These are phyloP conservation scores for Zaprionus tsacasi DNA, from an alignment of 1,140 invertebrate genomes.

Conservation along the genomic window DNA sequence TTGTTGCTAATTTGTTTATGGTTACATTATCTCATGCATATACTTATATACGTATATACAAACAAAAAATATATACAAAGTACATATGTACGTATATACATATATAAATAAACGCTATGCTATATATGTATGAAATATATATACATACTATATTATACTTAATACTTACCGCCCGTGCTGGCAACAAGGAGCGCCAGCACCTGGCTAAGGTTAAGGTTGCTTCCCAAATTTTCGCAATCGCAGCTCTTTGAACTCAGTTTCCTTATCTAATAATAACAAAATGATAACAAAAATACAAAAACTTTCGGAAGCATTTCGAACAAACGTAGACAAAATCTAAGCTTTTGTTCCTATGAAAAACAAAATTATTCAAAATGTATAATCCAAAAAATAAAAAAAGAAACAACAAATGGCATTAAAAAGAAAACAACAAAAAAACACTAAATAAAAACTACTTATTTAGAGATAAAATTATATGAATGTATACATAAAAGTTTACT, in stretches of 20 bases:
- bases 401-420: conserved; percentile 4
- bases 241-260: conserved; percentile 80
- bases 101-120: conserved; percentile 40
- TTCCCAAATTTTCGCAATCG: conserved; percentile 62
- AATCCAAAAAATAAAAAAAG: conserved; percentile 61
- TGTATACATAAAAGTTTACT: conserved; percentile 44
- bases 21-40: conserved; percentile 83
- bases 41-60: conserved; percentile 53
- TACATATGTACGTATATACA: conserved; percentile 44
- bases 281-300: conserved; percentile 19
- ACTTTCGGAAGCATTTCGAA: conserved; percentile 50
- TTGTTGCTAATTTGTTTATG: conserved; percentile 84
- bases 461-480: conserved; percentile 39
- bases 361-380: conserved; percentile 67
- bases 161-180: conserved; percentile 53
- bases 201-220: conserved; percentile 54
- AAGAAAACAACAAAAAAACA: conserved; percentile 11
- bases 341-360: conserved; percentile 74
- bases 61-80: conserved; percentile 43
- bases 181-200: conserved; percentile 71
- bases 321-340: conserved; percentile 52
- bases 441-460: conserved; percentile 36
- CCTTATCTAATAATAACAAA: conserved; percentile 55
- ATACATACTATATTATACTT: conserved; percentile 49
- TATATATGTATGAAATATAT: conserved; percentile 41